These are phyloP conservation scores for Todiramphus saurophagus DNA, from an alignment of 2,113 vertebrate species.

Conservation along the genomic window DNA sequence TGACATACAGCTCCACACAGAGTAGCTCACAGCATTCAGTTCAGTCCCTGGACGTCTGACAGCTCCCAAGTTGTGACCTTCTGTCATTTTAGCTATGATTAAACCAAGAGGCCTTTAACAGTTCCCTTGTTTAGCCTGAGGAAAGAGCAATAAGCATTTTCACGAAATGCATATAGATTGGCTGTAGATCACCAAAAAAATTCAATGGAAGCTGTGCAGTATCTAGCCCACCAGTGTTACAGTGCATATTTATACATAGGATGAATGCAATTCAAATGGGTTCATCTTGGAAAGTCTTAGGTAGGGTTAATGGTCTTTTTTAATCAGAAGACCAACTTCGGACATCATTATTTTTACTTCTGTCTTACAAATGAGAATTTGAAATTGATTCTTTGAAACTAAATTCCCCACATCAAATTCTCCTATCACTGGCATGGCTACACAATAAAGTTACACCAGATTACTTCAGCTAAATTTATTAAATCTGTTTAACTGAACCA, in stretches of 20 bases:
- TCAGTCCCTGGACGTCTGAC: not conserved
- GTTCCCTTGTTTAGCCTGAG: not conserved
- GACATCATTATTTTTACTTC: not conserved
- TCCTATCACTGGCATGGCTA: not conserved
- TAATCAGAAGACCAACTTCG: not conserved
- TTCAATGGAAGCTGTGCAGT: not conserved
- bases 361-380: not conserved
- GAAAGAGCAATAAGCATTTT: not conserved
- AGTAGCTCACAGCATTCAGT: not conserved
- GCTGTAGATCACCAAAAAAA: not conserved
- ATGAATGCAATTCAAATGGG: not conserved
- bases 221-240: not conserved
- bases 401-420: not conserved
- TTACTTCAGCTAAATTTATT: not conserved
- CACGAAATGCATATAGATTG: not conserved
- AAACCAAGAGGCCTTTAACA: not conserved
- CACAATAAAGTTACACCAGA: not conserved
- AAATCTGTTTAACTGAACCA: not conserved
- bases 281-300: not conserved
- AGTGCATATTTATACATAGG: not conserved
- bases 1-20: not conserved
- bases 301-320: not conserved
- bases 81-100: not conserved
- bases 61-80: not conserved
- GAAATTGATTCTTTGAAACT: not conserved